These are phyloP conservation scores for Cactoblastis cactorum DNA, from an alignment of 2,888 invertebrate genomes.

Conservation along the genomic window DNA sequence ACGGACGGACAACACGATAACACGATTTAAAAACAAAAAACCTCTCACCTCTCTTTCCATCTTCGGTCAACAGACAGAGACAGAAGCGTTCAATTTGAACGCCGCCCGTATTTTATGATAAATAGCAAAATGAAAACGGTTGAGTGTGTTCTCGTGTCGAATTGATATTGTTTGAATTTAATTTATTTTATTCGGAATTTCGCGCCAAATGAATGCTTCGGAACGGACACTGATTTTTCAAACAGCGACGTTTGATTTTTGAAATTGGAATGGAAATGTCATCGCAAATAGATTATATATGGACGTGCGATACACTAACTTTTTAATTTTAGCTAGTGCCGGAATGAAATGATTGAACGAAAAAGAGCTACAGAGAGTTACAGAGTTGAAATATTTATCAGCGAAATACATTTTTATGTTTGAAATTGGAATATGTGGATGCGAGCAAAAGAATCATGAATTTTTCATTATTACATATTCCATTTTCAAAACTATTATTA, in stretches of 20 bases:
- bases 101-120: slow-evolving; percentile 66
- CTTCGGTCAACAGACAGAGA: slow-evolving; percentile 36
- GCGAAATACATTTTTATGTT: background rate
- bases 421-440: background rate
- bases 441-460: background rate
- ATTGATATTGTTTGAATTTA: slow-evolving; percentile 69
- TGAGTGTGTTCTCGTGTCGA: slow-evolving; percentile 68
- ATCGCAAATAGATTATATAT: slow-evolving; percentile 1
- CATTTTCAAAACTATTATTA: background rate
- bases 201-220: slow-evolving; percentile 50
- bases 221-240: slow-evolving; percentile 19
- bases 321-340: slow-evolving; percentile 11
- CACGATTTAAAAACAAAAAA: slow-evolving; percentile 54
- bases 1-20: slow-evolving; percentile 56
- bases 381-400: background rate
- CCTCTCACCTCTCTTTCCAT: slow-evolving; percentile 33
- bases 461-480: background rate
- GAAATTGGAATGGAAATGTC: slow-evolving; percentile 15
- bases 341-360: background rate
- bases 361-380: background rate
- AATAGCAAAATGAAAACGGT: slow-evolving; percentile 57
- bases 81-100: slow-evolving; percentile 49
- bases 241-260: slow-evolving; percentile 14
- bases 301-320: background rate
- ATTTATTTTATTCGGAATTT: slow-evolving; percentile 41